phyloP scores from a whole-genome alignment of 2,888 invertebrate species.

The Chymomyza fuscimana region DNA sequence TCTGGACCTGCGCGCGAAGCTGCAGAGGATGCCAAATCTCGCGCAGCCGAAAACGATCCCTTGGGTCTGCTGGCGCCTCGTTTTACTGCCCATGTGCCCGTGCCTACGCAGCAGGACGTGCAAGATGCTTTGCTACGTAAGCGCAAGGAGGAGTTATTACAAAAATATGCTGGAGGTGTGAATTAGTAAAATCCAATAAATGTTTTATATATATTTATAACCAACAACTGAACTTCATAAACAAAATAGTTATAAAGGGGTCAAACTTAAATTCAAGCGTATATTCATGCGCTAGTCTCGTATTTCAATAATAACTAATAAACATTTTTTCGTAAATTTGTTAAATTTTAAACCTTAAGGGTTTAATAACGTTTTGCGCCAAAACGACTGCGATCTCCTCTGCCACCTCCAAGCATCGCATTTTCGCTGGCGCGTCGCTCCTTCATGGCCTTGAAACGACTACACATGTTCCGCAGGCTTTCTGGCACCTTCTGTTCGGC shows the following conservation, averaged over 20 bases:
- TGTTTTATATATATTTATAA: slow-evolving; percentile 8
- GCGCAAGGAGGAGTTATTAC: slow-evolving; percentile 94
- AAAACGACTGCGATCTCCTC: slow-evolving; percentile 34
- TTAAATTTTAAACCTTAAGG: not conserved
- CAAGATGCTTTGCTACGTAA: slow-evolving; percentile 93
- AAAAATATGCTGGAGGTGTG: slow-evolving; percentile 87
- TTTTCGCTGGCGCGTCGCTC: slow-evolving; percentile 82
- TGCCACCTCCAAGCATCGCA: slow-evolving; percentile 36
- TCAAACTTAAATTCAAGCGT: slow-evolving; percentile 32
- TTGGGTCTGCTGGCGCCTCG: slow-evolving; percentile 80
- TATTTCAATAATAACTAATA: not conserved
- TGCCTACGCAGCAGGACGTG: slow-evolving; percentile 96
- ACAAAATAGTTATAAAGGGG: not conserved
- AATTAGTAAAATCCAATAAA: slow-evolving; percentile 57
- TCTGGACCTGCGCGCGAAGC: slow-evolving; percentile 72
- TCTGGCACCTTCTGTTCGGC: slow-evolving; percentile 91
- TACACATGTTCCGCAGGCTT: slow-evolving; percentile 88
- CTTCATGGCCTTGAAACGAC: slow-evolving; percentile 86
- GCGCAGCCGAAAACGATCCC: slow-evolving; percentile 67
- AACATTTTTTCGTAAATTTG: not conserved
- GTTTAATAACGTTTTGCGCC: slow-evolving; percentile 49
- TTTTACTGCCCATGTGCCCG: slow-evolving; percentile 92
- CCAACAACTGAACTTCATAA: not conserved
- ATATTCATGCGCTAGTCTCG: slow-evolving; percentile 35
- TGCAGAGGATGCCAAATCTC: slow-evolving; percentile 56